These are phyloP conservation scores for Cephus pygmeus DNA, from an alignment of 2,888 invertebrate genomes.

Conservation along the genomic window DNA sequence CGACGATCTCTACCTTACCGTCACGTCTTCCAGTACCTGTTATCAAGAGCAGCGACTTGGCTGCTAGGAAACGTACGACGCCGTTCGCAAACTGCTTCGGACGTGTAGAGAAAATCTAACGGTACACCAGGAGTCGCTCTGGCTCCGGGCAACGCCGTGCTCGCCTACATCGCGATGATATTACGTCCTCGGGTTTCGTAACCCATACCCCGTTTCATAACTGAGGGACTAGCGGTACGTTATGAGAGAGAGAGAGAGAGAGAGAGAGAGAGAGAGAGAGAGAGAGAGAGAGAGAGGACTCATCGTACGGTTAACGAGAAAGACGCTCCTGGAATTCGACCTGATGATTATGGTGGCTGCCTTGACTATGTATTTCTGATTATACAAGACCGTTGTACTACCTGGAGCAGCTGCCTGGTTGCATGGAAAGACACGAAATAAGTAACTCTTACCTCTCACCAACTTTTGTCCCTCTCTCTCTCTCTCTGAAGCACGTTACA, in stretches of 20 bases:
- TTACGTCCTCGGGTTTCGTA: constrained; percentile 59
- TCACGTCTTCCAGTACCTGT: not conserved
- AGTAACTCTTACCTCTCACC: not conserved
- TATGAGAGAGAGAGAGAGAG: not conserved
- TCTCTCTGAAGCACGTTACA: not conserved
- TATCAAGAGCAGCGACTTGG: constrained; percentile 21
- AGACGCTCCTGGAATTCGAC: not conserved
- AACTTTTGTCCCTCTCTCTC: too few relatives aligned
- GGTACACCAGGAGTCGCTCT: constrained; percentile 36
- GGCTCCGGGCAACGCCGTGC: constrained; percentile 26
- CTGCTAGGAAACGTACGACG: constrained; percentile 35
- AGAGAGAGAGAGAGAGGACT: not conserved
- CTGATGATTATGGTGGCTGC: not conserved
- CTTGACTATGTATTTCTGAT: not conserved
- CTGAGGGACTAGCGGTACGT: constrained; percentile 49
- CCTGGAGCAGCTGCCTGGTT: not conserved
- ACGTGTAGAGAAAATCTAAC: constrained; percentile 57
- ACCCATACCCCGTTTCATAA: constrained; percentile 55
- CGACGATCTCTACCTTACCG: not conserved
- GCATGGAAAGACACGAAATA: not conserved
- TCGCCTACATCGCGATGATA: constrained; percentile 46
- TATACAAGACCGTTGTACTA: not conserved
- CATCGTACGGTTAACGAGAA: not conserved
- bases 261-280: too few relatives aligned
- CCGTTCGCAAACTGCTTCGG: not conserved